Percentiles rank a stretch among this genome's conserved stretches.
These are phyloP conservation scores for Coregonus clupeaformis DNA, from an alignment of 2,113 vertebrate genomes.

Conservation along the genomic window DNA sequence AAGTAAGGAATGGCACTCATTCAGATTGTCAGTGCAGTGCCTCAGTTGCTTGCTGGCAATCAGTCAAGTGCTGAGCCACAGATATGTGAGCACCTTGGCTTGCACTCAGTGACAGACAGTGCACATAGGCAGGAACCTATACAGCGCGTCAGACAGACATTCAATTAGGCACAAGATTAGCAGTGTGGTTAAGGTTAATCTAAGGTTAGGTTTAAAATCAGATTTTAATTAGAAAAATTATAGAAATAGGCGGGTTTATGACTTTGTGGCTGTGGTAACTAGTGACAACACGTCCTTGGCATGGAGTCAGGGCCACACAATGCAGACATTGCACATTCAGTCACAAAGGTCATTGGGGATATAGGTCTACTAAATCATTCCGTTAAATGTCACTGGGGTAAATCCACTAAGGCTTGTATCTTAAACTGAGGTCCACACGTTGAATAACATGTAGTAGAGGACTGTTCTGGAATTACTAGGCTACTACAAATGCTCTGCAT, in stretches of 20 bases:
- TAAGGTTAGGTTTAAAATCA: too few species aligned
- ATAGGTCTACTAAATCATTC: background rate
- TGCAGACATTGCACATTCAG: background rate
- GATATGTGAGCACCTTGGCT: conserved; percentile 51
- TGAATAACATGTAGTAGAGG: background rate
- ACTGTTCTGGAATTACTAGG: too few species aligned
- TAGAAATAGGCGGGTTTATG: too few species aligned
- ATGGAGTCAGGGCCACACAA: conserved; percentile 18
- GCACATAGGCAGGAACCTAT: background rate
- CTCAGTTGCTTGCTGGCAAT: conserved; percentile 32
- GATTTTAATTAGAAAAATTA: too few species aligned
- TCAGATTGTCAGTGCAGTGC: conserved; percentile 4
- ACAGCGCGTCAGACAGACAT: background rate
- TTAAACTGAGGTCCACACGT: background rate
- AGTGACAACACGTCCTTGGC: background rate
- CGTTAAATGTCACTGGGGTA: too few species aligned
- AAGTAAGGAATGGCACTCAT: background rate
- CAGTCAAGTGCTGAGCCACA: conserved; percentile 52
- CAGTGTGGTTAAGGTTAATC: too few species aligned
- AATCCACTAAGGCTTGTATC: background rate
- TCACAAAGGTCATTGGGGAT: background rate
- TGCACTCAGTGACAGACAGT: conserved; percentile 26
- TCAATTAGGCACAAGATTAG: background rate
- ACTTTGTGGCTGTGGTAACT: too few species aligned
- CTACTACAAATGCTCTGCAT: background rate